Evolutionary conservation across 2,888 invertebrate genomes (phyloP), one percentile per base, ranked within the genome.

Genomic region (Netelia inedita): DNA sequence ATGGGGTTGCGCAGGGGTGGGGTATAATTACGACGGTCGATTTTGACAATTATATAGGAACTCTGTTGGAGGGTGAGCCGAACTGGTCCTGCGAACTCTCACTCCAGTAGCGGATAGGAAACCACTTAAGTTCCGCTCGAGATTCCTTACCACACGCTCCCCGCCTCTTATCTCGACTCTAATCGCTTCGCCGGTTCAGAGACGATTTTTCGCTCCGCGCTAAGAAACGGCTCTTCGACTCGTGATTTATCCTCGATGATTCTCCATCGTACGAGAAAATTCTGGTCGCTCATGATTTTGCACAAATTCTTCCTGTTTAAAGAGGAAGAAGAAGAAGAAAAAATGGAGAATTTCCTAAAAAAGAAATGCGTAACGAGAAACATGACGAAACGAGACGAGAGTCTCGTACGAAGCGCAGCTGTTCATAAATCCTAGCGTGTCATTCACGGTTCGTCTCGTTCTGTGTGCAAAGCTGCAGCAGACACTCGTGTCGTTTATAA

Each of bases 11-110:
- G 14, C 46, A 46, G 46, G 46, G 19, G 79, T 23, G 65, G 88
- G 86, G 87, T 89, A 88, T 91, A 90, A 90, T 90, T 89, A 90
- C 87, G 90, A 87, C 89, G 89, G 89, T 90, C 90, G 90, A 92
- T 92, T 91, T 91, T 91, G 90, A 91, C 91, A 92, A 92, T 92
- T 91, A 81, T 69, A 78, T 73, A 91, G 90, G 90, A 89, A 87
- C 88, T 88, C 82, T 86, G 74, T 87, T 84, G 87, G 63, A 19
- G 46, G 28, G 68, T 35, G 68, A 76, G 75, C 43, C 41, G 72
- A 80, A 53, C 57, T n/a, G n/a, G 19, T n/a, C 9, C 55, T 50
- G 79, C 59, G 76, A 89, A 87, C 88, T 86, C 88, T 89, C 84
- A 81, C 69, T 74, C 69, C 89, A 87, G 91, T 90, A 91, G 91